Evolutionary conservation across 2,797 vertebrate species (phyloP).

Genomic region (Acrocephalus scirpaceus): DNA sequence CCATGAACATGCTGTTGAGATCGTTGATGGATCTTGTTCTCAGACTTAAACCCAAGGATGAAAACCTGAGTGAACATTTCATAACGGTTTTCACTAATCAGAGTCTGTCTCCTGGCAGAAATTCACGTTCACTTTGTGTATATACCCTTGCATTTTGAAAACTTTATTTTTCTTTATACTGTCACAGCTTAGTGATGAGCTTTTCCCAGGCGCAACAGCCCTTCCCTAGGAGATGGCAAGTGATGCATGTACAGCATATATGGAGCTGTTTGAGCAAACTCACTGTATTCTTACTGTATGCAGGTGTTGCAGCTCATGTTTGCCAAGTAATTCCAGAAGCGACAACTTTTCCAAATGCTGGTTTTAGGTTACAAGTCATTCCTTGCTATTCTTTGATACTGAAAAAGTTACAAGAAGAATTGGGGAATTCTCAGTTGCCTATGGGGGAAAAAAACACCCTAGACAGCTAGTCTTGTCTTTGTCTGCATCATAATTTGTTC

Average conservation of each 20-base stretch:
- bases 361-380: neutral
- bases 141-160: neutral
- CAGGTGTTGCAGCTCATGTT: neutral
- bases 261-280: neutral
- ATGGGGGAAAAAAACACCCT: fast-evolving
- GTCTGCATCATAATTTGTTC: neutral
- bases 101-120: slow-evolving; percentile 36
- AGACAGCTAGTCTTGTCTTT: neutral
- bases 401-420: neutral
- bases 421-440: neutral
- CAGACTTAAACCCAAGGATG: neutral
- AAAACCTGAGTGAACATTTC: neutral
- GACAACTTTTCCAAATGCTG: neutral
- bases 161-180: neutral
- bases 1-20: neutral
- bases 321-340: neutral
- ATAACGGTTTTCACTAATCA: neutral
- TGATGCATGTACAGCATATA: neutral
- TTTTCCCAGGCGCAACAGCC: neutral
- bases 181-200: neutral
- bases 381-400: neutral
- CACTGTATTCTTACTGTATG: neutral
- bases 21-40: neutral
- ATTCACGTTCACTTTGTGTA: slow-evolving; percentile 14
- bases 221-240: neutral